These are phyloP conservation scores for Callospermophilus lateralis DNA, from an alignment of 2,113 vertebrate genomes.

Conservation along the genomic window DNA sequence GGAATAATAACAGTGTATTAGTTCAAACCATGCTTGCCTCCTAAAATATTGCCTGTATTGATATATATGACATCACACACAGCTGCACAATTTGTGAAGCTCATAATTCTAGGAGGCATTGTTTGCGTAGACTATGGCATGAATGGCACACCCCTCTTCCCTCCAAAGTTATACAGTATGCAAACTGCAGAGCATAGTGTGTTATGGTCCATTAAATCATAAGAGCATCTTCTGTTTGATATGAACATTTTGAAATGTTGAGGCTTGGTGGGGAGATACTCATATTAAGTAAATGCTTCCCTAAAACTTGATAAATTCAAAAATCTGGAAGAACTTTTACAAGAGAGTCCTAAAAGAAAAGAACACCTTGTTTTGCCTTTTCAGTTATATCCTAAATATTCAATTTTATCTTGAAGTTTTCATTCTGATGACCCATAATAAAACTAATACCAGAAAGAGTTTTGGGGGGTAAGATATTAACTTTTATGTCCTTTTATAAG, in stretches of 20 bases:
- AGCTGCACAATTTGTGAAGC: background rate
- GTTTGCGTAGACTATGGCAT: background rate
- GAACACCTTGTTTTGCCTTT: background rate
- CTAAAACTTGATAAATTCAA: background rate
- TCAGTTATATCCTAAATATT: background rate
- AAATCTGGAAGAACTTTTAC: background rate
- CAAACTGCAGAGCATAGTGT: background rate
- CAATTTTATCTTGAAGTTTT: constrained; percentile 10
- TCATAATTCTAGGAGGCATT: background rate
- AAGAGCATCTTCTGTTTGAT: background rate
- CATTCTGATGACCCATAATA: background rate
- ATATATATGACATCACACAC: background rate
- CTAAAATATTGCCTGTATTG: background rate
- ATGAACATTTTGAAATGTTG: background rate
- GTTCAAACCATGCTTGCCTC: background rate
- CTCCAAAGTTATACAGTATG: background rate
- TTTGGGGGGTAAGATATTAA: background rate
- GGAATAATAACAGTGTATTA: background rate
- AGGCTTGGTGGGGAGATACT: background rate
- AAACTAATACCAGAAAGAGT: background rate
- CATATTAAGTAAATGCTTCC: background rate
- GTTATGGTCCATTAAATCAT: background rate
- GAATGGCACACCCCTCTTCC: background rate
- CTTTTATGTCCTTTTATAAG: background rate
- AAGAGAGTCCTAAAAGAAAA: background rate